Conservation (phyloP, 1,140 invertebrate species). For the Holcopasites calliopsidis region DNA sequence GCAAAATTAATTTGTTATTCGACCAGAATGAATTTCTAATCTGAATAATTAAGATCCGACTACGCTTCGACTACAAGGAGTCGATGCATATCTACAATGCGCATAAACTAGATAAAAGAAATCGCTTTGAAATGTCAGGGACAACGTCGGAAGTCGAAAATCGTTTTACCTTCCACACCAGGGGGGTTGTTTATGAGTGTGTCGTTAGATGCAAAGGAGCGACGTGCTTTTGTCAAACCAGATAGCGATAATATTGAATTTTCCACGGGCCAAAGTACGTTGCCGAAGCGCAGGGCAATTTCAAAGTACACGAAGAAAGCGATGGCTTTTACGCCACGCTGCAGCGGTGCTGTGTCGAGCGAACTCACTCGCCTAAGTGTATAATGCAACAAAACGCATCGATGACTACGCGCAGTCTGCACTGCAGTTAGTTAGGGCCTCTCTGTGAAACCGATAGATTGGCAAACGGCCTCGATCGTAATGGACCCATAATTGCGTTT, state of each 20-base stretch:
- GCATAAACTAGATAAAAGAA: slow-evolving; percentile 8
- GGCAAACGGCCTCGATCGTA: slow-evolving; percentile 54
- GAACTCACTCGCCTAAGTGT: background rate
- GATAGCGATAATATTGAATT: slow-evolving; percentile 45
- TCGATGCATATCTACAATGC: background rate
- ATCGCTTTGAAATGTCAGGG: background rate
- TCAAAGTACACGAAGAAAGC: slow-evolving; percentile 19
- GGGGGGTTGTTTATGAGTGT: slow-evolving; percentile 11
- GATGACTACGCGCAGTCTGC: slow-evolving; percentile 10
- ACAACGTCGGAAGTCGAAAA: background rate
- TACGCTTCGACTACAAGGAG: background rate
- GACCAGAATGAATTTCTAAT: background rate
- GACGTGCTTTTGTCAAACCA: background rate
- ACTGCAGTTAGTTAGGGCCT: slow-evolving; percentile 25
- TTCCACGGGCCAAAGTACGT: slow-evolving; percentile 5
- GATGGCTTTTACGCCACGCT: slow-evolving; percentile 29
- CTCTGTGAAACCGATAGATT: slow-evolving; percentile 31
- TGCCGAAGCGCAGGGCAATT: background rate
- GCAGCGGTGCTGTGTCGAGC: background rate
- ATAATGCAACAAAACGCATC: slow-evolving; percentile 27
- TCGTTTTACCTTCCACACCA: background rate
- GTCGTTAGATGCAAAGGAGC: slow-evolving; percentile 9
- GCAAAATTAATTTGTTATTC: background rate
- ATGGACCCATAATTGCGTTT: slow-evolving; percentile 70
- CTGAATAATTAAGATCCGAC: background rate